phyloP scores from a whole-genome alignment of 2,888 invertebrate species.

The Leistus spinibarbis region DNA sequence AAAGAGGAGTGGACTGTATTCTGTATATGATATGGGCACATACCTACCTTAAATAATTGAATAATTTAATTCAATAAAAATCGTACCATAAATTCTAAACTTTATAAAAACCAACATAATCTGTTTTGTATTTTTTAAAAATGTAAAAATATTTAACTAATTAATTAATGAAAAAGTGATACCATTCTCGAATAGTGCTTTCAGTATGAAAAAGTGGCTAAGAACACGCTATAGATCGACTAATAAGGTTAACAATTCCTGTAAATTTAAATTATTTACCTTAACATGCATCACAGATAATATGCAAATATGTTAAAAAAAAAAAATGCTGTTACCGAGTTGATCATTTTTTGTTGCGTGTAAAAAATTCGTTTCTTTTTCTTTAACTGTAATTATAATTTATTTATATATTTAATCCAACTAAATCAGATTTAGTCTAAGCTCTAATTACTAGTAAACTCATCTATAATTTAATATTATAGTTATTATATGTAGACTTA shows the following conservation, averaged over 20 bases:
- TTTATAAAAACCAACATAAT: too few relatives aligned
- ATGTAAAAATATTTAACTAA: slow-evolving; percentile 29
- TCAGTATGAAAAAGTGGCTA: slow-evolving; percentile 30
- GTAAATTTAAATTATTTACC: background rate
- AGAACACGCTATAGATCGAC: slow-evolving; percentile 19
- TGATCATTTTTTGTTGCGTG: background rate
- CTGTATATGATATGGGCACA: too few relatives aligned
- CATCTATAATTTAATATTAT: background rate
- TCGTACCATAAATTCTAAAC: too few relatives aligned
- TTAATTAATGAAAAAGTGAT: slow-evolving; percentile 39
- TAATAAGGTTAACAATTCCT: background rate
- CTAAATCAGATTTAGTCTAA: background rate
- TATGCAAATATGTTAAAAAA: background rate
- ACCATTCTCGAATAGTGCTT: slow-evolving; percentile 31
- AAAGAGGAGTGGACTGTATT: too few relatives aligned
- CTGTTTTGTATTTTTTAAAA: too few relatives aligned
- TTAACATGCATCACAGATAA: background rate
- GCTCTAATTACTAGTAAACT: background rate
- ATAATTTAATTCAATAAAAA: too few relatives aligned
- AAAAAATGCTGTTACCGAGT: background rate
- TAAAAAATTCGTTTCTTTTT: background rate
- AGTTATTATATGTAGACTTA: too few relatives aligned
- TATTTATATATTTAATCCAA: background rate
- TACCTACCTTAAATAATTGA: too few relatives aligned
- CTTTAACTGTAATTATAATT: background rate